Conservation (phyloP, 2,113 vertebrate genomes). For the Arothron firmamentum region DNA sequence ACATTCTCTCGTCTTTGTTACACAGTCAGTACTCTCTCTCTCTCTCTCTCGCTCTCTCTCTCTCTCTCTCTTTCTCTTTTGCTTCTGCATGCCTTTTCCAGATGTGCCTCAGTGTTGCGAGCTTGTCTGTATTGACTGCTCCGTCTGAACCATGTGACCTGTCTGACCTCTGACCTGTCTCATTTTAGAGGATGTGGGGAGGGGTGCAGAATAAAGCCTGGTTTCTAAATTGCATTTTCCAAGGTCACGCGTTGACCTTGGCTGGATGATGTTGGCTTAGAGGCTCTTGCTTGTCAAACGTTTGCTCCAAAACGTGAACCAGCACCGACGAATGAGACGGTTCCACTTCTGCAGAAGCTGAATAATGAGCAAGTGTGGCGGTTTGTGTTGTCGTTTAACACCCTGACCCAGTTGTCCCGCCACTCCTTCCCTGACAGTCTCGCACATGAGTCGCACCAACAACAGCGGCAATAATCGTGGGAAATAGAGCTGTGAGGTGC, state of each 20-base stretch:
- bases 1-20: constrained; percentile 19
- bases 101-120: constrained; percentile 41
- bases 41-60: neutral
- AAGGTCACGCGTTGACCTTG: neutral
- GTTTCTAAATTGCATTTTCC: neutral
- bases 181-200: neutral
- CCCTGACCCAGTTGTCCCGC: neutral
- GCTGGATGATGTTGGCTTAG: neutral
- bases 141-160: constrained; percentile 11
- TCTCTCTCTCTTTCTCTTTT: no score
- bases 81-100: constrained; percentile 44
- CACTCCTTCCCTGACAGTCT: neutral
- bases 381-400: neutral
- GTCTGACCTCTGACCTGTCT: constrained; percentile 8
- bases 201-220: neutral
- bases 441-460: no score
- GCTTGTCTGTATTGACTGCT: constrained; percentile 5
- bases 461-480: neutral
- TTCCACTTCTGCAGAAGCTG: no score
- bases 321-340: no score
- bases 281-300: no score
- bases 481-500: neutral
- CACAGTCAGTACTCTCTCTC: constrained; percentile 23
- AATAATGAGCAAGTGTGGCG: no score
- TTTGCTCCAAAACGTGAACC: no score